Conservation (phyloP, 2,113 vertebrate species). For the Calypte anna region DNA sequence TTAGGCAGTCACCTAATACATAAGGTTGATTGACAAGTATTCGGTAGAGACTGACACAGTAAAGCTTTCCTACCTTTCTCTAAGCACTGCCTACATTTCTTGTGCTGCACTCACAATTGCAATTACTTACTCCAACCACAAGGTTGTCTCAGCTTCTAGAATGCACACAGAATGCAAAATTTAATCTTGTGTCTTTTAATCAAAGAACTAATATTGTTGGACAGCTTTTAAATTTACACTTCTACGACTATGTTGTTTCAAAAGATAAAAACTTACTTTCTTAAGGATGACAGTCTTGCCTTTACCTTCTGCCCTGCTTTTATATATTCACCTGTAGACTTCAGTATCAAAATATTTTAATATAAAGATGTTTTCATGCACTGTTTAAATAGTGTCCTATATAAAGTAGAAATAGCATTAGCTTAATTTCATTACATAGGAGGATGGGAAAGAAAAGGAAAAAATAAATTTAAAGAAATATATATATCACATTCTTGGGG, state of each 20-base stretch:
- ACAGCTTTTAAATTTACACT: neutral
- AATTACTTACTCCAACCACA: neutral
- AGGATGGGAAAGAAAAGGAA: neutral
- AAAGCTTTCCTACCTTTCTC: neutral
- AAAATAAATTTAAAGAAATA: neutral
- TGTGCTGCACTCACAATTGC: neutral
- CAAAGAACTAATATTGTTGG: neutral
- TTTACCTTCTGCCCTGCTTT: neutral
- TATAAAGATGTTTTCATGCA: neutral
- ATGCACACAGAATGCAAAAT: neutral
- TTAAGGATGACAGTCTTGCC: neutral
- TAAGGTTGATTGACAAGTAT: neutral
- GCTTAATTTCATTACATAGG: neutral
- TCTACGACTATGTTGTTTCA: neutral
- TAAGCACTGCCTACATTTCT: neutral
- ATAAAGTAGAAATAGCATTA: neutral
- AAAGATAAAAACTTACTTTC: neutral
- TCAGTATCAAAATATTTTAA: neutral
- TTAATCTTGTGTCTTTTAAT: neutral
- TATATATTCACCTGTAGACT: neutral
- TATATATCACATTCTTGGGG: neutral
- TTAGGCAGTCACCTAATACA: neutral
- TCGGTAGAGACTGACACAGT: neutral
- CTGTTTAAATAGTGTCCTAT: neutral
- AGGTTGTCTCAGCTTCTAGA: neutral